Base-by-base conservation (phyloP, 2,113 vertebrate genomes). In the Cichladusa arquata region DNA sequence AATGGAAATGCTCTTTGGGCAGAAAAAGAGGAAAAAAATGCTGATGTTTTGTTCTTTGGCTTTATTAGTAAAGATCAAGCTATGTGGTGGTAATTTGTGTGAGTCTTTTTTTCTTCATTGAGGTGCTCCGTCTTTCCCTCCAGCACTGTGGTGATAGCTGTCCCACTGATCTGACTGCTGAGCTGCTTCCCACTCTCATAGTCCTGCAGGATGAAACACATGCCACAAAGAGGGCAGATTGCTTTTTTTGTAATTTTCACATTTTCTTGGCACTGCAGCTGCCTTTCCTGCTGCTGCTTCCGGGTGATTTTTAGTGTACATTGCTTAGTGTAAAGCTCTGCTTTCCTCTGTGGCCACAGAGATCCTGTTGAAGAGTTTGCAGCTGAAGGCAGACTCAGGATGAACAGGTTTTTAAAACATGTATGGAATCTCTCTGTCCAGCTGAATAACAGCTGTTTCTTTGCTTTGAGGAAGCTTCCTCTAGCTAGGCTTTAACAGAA, bases 41-140 rank as follows among this genome's bases (percentile, higher is more conserved):
- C 60, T 91, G 60, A 88, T 95, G 90, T 96, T 88, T 86, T 84
- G 66, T 96, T 96, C 73, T 95, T 96, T 95, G 94, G 90, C 87
- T 96, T 95, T 86, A 85, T 86, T 92, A 98, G 95, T 98, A 97
- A 98, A 97, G 95, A 91, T 92, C 42, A 81, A 79, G 78, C 96
- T 96, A 26, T 92, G 84, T 95, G 88, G 85, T 92, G 95, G 88
- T 81, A 11, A 81, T 48, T 16, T 44, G 28, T 47, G 24, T 51
- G 24, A 13, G n/a, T 42, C 2, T 0, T 47, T 60, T 57, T 36
- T 34, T 20, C 23, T 47, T n/a, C 24, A 24, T 4, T 23, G 9
- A 28, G 44, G 15, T n/a, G 29, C 26, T 74, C 22, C 56, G 69
- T 72, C 56, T 47, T 91, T 88, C 42, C 40, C 34, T 66, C 36